phyloP scores from a whole-genome alignment of 2,113 vertebrate species.

The Mobula birostris region DNA sequence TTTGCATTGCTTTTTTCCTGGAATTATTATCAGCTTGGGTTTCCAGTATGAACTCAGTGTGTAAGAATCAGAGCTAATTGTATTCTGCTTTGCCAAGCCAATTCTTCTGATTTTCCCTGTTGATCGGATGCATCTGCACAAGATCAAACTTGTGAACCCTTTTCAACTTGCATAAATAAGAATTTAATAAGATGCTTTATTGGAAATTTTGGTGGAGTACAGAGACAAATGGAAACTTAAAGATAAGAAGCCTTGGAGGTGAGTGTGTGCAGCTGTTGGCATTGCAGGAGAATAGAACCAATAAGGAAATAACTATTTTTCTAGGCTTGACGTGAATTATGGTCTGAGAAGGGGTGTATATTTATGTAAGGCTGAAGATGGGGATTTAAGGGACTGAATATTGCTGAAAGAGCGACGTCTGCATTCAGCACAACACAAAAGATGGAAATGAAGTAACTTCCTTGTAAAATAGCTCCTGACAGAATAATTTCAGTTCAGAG shows the following conservation, averaged over 20 bases:
- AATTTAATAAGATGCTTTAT: slow-evolving; percentile 35
- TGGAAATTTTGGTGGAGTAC: slow-evolving; percentile 35
- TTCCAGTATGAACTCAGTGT: slow-evolving; percentile 51
- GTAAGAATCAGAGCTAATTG: slow-evolving; percentile 59
- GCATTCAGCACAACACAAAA: slow-evolving; percentile 92
- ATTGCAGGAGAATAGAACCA: slow-evolving; percentile 80
- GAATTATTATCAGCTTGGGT: slow-evolving; percentile 54
- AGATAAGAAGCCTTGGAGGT: slow-evolving; percentile 76
- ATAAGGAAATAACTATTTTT: slow-evolving; percentile 99
- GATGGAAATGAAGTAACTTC: slow-evolving; percentile 99
- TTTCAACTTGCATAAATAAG: slow-evolving; percentile 25
- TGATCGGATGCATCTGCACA: slow-evolving; percentile 62
- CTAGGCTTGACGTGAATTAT: slow-evolving; percentile 78
- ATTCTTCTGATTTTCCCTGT: slow-evolving; percentile 55
- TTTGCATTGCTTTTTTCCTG: slow-evolving; percentile 53
- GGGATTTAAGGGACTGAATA: slow-evolving; percentile 84
- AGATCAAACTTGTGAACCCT: slow-evolving; percentile 57
- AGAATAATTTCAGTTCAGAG: slow-evolving; percentile 87
- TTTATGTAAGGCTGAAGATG: slow-evolving; percentile 89
- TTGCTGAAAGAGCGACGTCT: slow-evolving; percentile 96
- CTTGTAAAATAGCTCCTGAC: slow-evolving; percentile 84
- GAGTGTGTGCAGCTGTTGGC: slow-evolving; percentile 76
- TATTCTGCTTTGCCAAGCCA: slow-evolving; percentile 56
- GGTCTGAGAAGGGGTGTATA: slow-evolving; percentile 82
- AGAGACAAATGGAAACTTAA: slow-evolving; percentile 74